Conservation (phyloP, 2,888 invertebrate genomes). For the Melanostoma scalare region DNA sequence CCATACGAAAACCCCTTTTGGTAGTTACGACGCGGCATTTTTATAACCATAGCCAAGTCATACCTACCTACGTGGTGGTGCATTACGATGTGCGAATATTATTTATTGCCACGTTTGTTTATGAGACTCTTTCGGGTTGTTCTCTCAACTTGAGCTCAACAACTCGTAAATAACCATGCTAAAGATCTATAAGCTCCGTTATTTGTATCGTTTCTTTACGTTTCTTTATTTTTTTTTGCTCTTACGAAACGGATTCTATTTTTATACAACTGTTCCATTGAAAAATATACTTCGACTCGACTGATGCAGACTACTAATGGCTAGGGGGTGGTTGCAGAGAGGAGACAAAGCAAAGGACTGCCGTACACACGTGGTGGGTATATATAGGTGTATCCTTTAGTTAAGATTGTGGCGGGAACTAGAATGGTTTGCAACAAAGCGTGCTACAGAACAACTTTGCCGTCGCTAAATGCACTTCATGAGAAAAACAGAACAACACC, state of each 20-base stretch:
- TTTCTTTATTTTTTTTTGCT: constrained; percentile 28
- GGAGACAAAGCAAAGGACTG: constrained; percentile 19
- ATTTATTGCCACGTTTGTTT: constrained; percentile 62
- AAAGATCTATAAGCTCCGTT: constrained; percentile 72
- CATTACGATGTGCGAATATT: constrained; percentile 71
- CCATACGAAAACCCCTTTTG: constrained; percentile 9
- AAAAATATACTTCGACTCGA: constrained; percentile 9
- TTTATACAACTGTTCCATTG: constrained; percentile 41
- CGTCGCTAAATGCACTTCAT: constrained; percentile 67
- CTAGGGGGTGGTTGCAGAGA: neutral
- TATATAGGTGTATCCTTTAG: constrained; percentile 41
- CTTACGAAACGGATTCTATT: constrained; percentile 44
- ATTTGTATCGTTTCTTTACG: constrained; percentile 37
- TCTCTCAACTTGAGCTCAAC: constrained; percentile 63
- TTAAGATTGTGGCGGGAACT: constrained; percentile 68
- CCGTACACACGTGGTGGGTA: constrained; percentile 44
- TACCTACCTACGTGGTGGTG: constrained; percentile 26
- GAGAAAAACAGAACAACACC: neutral
- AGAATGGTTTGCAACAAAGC: constrained; percentile 54
- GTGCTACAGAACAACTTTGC: constrained; percentile 57
- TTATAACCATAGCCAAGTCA: neutral
- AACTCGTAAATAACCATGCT: constrained; percentile 70
- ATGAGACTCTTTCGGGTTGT: constrained; percentile 41
- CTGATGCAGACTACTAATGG: too few species aligned
- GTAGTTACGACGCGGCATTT: neutral